phyloP scores from a whole-genome alignment of 2,113 vertebrate genomes.

The Sorex fumeus region DNA sequence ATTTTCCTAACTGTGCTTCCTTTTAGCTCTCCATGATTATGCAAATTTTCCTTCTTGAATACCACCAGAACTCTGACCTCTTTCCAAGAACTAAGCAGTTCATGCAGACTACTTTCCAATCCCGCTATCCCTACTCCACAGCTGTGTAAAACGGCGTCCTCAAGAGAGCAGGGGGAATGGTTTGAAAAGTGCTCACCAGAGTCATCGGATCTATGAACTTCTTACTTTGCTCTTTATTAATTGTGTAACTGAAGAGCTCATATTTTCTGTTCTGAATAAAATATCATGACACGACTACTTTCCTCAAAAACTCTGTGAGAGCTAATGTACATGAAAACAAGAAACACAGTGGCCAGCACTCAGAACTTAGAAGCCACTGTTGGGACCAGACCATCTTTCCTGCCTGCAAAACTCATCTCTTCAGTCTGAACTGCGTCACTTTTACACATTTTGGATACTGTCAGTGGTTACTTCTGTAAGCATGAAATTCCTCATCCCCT shows the following conservation, averaged over 20 bases:
- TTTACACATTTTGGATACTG: neutral
- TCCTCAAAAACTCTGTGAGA: neutral
- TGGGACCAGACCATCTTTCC: neutral
- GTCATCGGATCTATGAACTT: neutral
- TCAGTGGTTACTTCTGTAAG: neutral
- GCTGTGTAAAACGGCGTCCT: neutral
- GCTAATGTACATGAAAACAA: too few relatives aligned
- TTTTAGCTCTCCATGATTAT: neutral
- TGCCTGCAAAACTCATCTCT: accelerated
- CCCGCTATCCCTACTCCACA: neutral
- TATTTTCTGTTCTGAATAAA: neutral
- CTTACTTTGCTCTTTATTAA: neutral
- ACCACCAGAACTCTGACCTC: neutral
- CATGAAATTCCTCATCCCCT: neutral
- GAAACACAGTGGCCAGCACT: too few relatives aligned
- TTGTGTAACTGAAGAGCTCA: neutral
- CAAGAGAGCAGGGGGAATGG: accelerated
- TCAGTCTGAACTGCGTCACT: accelerated
- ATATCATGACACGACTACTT: neutral
- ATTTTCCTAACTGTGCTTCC: neutral
- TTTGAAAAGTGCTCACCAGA: accelerated
- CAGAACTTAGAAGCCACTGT: neutral
- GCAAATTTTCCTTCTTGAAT: neutral
- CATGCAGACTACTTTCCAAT: neutral
- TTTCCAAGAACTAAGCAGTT: neutral